Evolutionary conservation across 2,888 invertebrate species (phyloP).

Genomic region (Limenitis camilla): DNA sequence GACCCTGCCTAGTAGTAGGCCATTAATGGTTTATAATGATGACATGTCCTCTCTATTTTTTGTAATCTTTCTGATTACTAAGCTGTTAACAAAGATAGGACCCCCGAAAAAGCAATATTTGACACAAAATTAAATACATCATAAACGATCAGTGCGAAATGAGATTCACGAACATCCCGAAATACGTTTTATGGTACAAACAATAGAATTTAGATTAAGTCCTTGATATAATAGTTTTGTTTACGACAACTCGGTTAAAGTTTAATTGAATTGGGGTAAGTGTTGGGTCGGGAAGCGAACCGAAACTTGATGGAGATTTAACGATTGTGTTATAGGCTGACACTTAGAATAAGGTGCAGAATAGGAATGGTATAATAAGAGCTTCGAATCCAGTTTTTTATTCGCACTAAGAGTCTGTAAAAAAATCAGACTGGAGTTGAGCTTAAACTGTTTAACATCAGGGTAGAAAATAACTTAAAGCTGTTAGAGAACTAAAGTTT

Average conservation of each 20-base stretch:
- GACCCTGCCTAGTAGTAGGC: no score
- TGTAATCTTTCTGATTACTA: no score
- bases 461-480: no score
- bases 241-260: slow-evolving; percentile 68
- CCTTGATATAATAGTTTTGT: slow-evolving; percentile 37
- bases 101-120: no score
- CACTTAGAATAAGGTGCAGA: background rate
- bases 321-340: slow-evolving; percentile 31
- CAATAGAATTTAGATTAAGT: slow-evolving; percentile 39
- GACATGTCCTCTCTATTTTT: no score
- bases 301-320: slow-evolving; percentile 51
- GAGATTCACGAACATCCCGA: slow-evolving; percentile 29
- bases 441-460: background rate
- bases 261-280: slow-evolving; percentile 65
- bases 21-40: no score
- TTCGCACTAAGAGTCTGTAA: no score
- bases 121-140: no score
- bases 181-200: slow-evolving; percentile 17
- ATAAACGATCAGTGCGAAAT: slow-evolving; percentile 33
- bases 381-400: no score
- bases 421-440: no score
- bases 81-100: no score
- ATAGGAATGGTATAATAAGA: background rate
- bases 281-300: slow-evolving; percentile 33
- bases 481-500: no score